Conservation (phyloP, 2,113 vertebrate genomes). For the Stegostoma tigrinum region DNA sequence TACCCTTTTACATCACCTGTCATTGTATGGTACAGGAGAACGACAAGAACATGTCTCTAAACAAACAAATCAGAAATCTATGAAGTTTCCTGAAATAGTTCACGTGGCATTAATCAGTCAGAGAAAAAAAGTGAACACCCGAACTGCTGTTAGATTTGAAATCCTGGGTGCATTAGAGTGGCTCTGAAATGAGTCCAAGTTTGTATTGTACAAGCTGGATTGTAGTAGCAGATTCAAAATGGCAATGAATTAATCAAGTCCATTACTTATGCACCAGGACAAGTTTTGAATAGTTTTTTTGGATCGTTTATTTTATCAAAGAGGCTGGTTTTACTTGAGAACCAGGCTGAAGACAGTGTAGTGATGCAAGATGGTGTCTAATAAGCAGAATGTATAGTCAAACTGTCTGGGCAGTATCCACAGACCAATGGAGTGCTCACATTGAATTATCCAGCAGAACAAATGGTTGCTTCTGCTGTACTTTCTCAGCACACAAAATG, state of each 20-base stretch:
- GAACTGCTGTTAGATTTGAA: neutral
- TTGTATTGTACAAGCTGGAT: neutral
- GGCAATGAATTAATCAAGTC: neutral
- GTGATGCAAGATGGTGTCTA: neutral
- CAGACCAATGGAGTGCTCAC: neutral
- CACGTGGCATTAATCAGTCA: neutral
- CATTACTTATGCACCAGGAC: neutral
- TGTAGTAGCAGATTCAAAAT: neutral
- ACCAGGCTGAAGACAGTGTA: neutral
- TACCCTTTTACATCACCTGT: neutral
- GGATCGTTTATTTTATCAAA: neutral
- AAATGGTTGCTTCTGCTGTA: neutral
- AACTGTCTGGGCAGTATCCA: too few species aligned
- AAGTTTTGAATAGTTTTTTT: neutral
- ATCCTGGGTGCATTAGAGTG: neutral
- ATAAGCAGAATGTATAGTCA: neutral
- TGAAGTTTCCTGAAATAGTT: neutral
- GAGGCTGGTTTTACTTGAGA: neutral
- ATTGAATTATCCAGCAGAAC: neutral
- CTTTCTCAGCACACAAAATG: neutral
- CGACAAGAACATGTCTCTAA: neutral
- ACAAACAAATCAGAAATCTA: neutral
- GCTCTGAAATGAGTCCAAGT: neutral
- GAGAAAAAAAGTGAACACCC: neutral
- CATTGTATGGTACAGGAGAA: neutral